Percentiles rank a stretch among this genome's conserved stretches.
These are phyloP conservation scores for Dryocosmus kuriphilus DNA, from an alignment of 2,888 invertebrate species.

Conservation along the genomic window DNA sequence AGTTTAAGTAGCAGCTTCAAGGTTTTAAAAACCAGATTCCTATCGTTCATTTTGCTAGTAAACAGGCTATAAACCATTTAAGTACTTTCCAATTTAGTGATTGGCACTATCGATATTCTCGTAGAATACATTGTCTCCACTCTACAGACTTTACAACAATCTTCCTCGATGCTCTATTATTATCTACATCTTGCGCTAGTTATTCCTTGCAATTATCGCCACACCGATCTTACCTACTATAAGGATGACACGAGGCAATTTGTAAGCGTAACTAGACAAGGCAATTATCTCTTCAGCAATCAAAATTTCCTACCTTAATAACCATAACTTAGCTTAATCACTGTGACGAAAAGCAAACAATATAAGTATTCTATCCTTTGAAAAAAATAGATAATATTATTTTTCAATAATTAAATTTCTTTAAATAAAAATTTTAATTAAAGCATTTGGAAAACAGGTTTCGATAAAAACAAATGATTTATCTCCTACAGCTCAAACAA, in stretches of 20 bases:
- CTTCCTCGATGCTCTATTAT: slow-evolving; percentile 26
- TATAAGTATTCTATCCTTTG: neutral
- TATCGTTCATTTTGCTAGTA: neutral
- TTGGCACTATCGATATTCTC: slow-evolving; percentile 22
- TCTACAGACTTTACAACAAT: no score
- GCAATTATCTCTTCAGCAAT: slow-evolving; percentile 30
- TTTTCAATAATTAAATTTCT: neutral
- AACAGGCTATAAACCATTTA: slow-evolving; percentile 18
- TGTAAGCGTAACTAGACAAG: slow-evolving; percentile 11
- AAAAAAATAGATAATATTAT: neutral
- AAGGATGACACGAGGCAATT: slow-evolving; percentile 19
- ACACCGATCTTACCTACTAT: neutral
- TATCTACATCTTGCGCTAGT: slow-evolving; percentile 28
- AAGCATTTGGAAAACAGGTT: neutral
- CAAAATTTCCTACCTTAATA: neutral
- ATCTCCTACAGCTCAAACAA: neutral
- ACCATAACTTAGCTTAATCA: slow-evolving; percentile 18
- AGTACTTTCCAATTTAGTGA: slow-evolving; percentile 25
- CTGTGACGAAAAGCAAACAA: neutral
- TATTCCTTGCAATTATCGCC: slow-evolving; percentile 18
- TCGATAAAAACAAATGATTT: neutral
- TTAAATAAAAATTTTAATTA: no score
- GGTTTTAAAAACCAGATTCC: neutral
- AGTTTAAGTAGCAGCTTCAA: neutral
- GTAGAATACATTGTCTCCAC: slow-evolving; percentile 20